A percentile compares a stretch with the other conserved stretches of the same genome.
These are phyloP conservation scores for Sander vitreus DNA, from an alignment of 2,113 vertebrate species.

Conservation along the genomic window DNA sequence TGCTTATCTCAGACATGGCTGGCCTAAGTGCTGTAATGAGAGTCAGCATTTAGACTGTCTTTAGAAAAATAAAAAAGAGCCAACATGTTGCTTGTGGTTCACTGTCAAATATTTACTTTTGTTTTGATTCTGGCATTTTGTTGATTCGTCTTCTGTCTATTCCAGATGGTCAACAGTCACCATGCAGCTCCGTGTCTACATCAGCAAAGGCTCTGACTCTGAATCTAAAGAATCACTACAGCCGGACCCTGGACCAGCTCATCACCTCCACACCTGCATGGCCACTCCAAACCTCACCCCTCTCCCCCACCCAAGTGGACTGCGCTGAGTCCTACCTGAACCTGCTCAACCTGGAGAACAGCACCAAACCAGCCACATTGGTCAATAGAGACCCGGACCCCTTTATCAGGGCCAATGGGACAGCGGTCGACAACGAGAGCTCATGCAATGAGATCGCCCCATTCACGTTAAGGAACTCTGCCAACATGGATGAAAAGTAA, in stretches of 20 bases:
- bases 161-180: slow-evolving; percentile 78
- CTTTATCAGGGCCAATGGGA: slow-evolving; percentile 62
- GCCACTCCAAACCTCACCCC: slow-evolving; percentile 65
- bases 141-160: neutral
- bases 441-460: slow-evolving; percentile 65
- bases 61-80: neutral
- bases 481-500: slow-evolving; percentile 85
- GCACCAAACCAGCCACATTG: neutral
- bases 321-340: slow-evolving; percentile 86
- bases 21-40: slow-evolving; percentile 16
- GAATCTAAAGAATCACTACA: slow-evolving; percentile 89
- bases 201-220: slow-evolving; percentile 82
- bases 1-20: slow-evolving; percentile 42
- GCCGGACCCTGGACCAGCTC: slow-evolving; percentile 80
- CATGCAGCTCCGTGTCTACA: slow-evolving; percentile 75
- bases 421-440: slow-evolving; percentile 70
- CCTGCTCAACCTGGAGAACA: slow-evolving; percentile 83
- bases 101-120: too few species aligned
- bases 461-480: slow-evolving; percentile 59
- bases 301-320: slow-evolving; percentile 59
- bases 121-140: neutral
- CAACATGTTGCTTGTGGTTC: neutral
- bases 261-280: slow-evolving; percentile 86
- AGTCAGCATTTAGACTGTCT: slow-evolving; percentile 17
- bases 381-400: slow-evolving; percentile 42